Evolutionary conservation across 2,113 vertebrate genomes (phyloP), one percentile per base, ranked within the genome.

Genomic region (Clarias macrocephalus): DNA sequence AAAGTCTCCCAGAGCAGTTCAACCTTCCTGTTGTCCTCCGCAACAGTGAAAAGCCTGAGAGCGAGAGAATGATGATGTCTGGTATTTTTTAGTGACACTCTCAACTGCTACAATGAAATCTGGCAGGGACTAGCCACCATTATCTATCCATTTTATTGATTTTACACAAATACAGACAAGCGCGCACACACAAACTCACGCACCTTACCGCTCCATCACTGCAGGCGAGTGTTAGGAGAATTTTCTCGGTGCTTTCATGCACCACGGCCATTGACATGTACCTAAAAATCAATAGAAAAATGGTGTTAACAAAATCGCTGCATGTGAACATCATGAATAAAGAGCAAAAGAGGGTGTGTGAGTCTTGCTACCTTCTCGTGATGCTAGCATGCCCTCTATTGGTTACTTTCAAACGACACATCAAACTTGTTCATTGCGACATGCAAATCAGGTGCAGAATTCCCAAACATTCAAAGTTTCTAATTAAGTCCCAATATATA

Each of bases 141-240:
- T 21, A 76, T 28, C 37, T 42, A 25, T 19, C 16, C 16, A 62
- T 60, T 30, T 48, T 52, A 60, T 28, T 60, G 80, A 68, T 68
- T 76, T 15, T 66, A 81, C 19, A 77, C 25, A n/a, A 30, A 62
- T 23, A 48, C 9, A 60, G 28, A 80, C 15, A 79, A 37, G 91
- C 94, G 79, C 30, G 37, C 30, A 37, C 52, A 28, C 16, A 86
- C 63, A 87, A 59, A 77, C 11, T 77, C 56, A 92, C 95, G 91
- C 80, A 99, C 98, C 98, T 97, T 85, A 99, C 92, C 0, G 97
- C 97, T 82, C 96, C 98, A 0, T 99, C 98, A 0, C 98, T 99
- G 92, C 98, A 98, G 80, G 95, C 97, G 6, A 97, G 92, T 87
- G 96, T 96, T 89, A 99, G 90, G 15, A 97, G 93, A 30, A 90